Percentiles rank a stretch among this genome's conserved stretches.
These are phyloP conservation scores for Bergia puertoricense DNA, from an alignment of 92 coral and sea anemone genomes.

Conservation along the genomic window DNA sequence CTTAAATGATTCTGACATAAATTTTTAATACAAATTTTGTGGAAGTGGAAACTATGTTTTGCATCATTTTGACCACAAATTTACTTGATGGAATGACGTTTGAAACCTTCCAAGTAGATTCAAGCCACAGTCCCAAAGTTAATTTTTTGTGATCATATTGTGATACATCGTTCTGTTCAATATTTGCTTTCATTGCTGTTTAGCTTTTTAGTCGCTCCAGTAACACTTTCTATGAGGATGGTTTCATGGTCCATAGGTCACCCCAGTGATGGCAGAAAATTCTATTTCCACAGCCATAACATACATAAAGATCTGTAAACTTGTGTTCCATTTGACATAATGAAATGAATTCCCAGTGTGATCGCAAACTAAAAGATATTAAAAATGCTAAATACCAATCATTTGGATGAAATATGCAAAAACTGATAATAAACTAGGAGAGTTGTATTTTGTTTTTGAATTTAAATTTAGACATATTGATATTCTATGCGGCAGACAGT, in stretches of 20 bases:
- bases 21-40: conserved; percentile 28
- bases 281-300: neutral
- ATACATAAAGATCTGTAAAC: neutral
- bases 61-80: neutral
- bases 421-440: neutral
- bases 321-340: neutral
- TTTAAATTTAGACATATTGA: neutral
- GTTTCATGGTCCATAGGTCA: neutral
- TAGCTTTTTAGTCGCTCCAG: neutral
- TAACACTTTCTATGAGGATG: neutral
- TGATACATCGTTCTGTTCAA: neutral
- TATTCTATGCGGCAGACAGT: neutral
- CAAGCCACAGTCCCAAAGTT: neutral
- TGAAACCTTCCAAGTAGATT: neutral
- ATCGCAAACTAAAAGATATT: conserved; percentile 2
- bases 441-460: neutral
- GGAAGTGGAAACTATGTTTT: neutral
- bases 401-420: conserved; percentile 15
- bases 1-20: conserved; percentile 27
- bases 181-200: neutral
- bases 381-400: neutral
- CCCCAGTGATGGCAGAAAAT: conserved; percentile 20
- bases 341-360: conserved; percentile 22
- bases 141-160: neutral
- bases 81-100: neutral